These are phyloP conservation scores for Trachurus trachurus DNA, from an alignment of 2,797 vertebrate species.

Conservation along the genomic window DNA sequence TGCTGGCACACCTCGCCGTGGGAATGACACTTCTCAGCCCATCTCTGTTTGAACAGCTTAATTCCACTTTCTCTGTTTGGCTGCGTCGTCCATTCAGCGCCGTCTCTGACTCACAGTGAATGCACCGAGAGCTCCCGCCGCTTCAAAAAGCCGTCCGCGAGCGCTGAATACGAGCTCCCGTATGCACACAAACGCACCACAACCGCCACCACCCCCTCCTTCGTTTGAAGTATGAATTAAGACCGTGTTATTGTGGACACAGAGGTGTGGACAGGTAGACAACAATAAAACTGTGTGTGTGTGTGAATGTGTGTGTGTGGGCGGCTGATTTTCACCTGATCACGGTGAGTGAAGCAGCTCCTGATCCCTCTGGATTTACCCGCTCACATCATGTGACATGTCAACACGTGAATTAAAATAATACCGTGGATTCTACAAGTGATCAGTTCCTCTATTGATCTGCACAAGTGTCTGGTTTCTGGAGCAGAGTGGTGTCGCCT, in stretches of 20 bases:
- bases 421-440: too few species aligned
- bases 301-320: conserved; percentile 9
- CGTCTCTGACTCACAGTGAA: conserved; percentile 53
- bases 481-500: too few species aligned
- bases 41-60: conserved; percentile 81
- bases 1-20: conserved; percentile 79
- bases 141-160: conserved; percentile 60
- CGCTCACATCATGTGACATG: too few species aligned
- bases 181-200: conserved; percentile 7
- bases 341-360: not conserved
- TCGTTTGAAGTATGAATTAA: conserved; percentile 63
- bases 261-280: conserved; percentile 49
- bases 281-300: conserved; percentile 32
- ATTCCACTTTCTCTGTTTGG: conserved; percentile 78
- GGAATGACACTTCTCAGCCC: conserved; percentile 83
- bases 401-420: too few species aligned
- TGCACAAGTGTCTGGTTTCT: too few species aligned
- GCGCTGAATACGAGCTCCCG: conserved; percentile 37
- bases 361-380: not conserved
- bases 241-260: conserved; percentile 40
- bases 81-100: conserved; percentile 49
- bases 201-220: not conserved
- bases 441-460: too few species aligned
- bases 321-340: not conserved
- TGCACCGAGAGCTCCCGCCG: conserved; percentile 34